These are phyloP conservation scores for Erithacus rubecula DNA, from an alignment of 2,797 vertebrate species.

Conservation along the genomic window DNA sequence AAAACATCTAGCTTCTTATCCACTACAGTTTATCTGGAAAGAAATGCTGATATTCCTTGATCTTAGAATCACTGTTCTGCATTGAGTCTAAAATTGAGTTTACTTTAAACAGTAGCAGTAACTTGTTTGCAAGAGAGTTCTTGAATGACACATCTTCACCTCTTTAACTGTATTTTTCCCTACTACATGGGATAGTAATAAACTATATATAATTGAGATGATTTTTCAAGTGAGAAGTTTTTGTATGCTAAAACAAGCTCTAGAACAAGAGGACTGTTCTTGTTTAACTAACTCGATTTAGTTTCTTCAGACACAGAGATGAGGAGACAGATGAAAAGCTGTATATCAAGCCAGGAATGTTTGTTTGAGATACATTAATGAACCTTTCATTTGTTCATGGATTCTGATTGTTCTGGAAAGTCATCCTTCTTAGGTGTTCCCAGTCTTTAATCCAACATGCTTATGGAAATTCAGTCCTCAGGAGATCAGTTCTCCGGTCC, in stretches of 20 bases:
- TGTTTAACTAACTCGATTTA: not conserved
- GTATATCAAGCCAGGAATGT: not conserved
- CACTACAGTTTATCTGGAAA: not conserved
- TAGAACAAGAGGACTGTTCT: not conserved
- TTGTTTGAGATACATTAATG: not conserved
- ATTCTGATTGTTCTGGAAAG: not conserved
- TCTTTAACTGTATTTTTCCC: not conserved
- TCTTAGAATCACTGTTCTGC: not conserved
- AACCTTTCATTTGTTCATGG: not conserved
- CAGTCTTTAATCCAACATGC: not conserved
- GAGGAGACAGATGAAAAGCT: not conserved
- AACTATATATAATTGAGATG: not conserved
- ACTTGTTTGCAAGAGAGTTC: not conserved
- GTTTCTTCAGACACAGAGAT: not conserved
- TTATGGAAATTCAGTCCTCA: not conserved
- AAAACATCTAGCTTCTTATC: not conserved
- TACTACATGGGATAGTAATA: not conserved
- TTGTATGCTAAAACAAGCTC: not conserved
- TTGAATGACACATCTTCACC: not conserved
- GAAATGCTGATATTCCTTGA: not conserved
- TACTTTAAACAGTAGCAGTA: not conserved
- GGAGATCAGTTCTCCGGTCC: not conserved
- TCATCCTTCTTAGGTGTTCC: not conserved
- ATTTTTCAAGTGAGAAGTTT: not conserved
- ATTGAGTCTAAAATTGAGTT: not conserved